Conservation (phyloP, 2,113 vertebrate genomes). For the Forbesichthys agassizii region DNA sequence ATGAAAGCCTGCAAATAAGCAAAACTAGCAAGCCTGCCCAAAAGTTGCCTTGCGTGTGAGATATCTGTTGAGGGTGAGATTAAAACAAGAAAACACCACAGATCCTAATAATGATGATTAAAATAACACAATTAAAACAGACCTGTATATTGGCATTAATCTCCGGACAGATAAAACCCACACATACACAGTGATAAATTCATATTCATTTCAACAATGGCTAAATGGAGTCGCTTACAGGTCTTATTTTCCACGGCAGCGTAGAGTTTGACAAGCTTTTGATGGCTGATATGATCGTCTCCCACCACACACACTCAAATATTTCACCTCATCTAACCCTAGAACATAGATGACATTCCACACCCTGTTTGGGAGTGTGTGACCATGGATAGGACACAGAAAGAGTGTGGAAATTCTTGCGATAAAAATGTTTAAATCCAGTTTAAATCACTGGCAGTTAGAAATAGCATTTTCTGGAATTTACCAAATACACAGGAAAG, state of each 20-base stretch:
- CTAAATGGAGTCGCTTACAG: not conserved
- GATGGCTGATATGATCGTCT: not conserved
- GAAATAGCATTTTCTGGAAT: too few relatives aligned
- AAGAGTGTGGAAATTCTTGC: too few relatives aligned
- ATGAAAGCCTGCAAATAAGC: slow-evolving; percentile 25
- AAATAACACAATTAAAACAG: slow-evolving; percentile 15
- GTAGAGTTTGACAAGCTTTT: slow-evolving; percentile 4
- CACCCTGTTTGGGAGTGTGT: too few relatives aligned
- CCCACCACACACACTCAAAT: too few relatives aligned
- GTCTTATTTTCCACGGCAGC: slow-evolving; percentile 4
- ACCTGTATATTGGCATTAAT: slow-evolving; percentile 38
- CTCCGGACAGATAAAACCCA: not conserved
- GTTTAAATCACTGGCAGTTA: too few relatives aligned
- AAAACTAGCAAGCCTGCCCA: slow-evolving; percentile 6
- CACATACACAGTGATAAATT: slow-evolving; percentile 1
- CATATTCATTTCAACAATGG: not conserved
- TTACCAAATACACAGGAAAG: too few relatives aligned
- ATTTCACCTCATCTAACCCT: too few relatives aligned
- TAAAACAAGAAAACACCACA: slow-evolving; percentile 28
- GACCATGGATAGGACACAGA: too few relatives aligned
- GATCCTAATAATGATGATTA: slow-evolving; percentile 25
- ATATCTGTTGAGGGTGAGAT: not conserved
- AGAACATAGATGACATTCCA: too few relatives aligned
- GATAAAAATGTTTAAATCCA: too few relatives aligned
- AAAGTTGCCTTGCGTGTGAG: not conserved